These are phyloP conservation scores for Clamator glandarius DNA, from an alignment of 2,797 vertebrate genomes.

Conservation along the genomic window DNA sequence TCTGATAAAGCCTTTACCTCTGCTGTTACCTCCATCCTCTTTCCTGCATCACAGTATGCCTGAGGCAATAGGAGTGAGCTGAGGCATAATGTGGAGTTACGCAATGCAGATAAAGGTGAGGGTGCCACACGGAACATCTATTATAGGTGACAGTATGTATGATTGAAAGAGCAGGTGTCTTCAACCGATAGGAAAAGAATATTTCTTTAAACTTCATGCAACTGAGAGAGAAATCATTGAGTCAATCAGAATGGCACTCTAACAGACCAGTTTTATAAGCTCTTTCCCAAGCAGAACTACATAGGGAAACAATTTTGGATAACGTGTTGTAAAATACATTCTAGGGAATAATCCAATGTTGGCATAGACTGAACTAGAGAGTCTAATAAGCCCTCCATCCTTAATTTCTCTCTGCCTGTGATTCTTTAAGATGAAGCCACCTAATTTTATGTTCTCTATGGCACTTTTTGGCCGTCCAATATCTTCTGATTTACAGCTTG, in stretches of 20 bases:
- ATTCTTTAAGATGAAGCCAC: constrained; percentile 9
- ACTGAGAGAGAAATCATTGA: neutral
- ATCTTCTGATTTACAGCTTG: constrained; percentile 16
- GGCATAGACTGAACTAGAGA: constrained; percentile 25
- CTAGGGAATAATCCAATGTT: neutral
- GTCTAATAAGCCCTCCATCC: constrained; percentile 18
- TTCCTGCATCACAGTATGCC: neutral
- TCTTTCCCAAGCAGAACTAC: neutral
- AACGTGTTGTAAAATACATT: constrained; percentile 15
- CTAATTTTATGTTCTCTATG: neutral
- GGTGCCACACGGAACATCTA: neutral
- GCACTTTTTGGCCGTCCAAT: neutral
- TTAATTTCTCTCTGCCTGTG: constrained; percentile 15
- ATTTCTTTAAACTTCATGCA: neutral
- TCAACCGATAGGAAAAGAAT: neutral
- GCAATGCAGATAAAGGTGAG: neutral
- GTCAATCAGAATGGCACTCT: neutral
- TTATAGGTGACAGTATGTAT: neutral
- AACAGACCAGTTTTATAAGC: neutral
- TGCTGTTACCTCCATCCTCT: neutral
- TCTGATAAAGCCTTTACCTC: neutral
- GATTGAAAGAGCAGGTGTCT: neutral
- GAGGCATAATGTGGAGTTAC: neutral
- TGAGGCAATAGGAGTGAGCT: neutral
- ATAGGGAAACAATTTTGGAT: constrained; percentile 22